These are phyloP conservation scores for Morone saxatilis DNA, from an alignment of 2,113 vertebrate species.

Conservation along the genomic window DNA sequence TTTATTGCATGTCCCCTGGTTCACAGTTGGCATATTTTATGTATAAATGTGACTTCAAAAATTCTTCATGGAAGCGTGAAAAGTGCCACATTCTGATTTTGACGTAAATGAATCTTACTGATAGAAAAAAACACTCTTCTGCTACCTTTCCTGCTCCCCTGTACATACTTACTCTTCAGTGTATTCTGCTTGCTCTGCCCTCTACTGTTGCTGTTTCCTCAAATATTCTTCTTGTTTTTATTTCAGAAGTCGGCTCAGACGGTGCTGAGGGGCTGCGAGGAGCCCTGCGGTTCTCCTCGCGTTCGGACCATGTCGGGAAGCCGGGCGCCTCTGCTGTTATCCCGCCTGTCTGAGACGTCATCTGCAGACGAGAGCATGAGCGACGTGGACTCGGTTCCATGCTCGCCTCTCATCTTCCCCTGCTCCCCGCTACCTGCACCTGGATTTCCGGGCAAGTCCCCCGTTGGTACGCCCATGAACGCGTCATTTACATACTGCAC, in stretches of 20 bases:
- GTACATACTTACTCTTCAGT: neutral
- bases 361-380: constrained; percentile 93
- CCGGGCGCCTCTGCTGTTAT: constrained; percentile 86
- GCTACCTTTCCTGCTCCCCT: no score
- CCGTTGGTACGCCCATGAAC: constrained; percentile 49
- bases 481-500: neutral
- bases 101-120: no score
- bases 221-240: neutral
- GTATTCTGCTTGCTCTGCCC: no score
- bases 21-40: neutral
- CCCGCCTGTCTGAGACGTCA: constrained; percentile 91
- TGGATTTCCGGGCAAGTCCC: constrained; percentile 78
- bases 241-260: constrained; percentile 93
- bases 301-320: constrained; percentile 89
- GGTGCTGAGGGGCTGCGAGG: constrained; percentile 92
- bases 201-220: neutral
- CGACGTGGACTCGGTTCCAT: constrained; percentile 91
- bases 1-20: neutral
- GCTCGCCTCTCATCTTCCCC: constrained; percentile 84
- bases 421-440: constrained; percentile 72
- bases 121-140: no score
- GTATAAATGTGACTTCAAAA: neutral
- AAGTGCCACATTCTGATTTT: no score
- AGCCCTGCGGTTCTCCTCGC: constrained; percentile 92
- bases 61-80: no score